Base-by-base conservation (phyloP, 2,888 invertebrate species). In the Cephus runcator region DNA sequence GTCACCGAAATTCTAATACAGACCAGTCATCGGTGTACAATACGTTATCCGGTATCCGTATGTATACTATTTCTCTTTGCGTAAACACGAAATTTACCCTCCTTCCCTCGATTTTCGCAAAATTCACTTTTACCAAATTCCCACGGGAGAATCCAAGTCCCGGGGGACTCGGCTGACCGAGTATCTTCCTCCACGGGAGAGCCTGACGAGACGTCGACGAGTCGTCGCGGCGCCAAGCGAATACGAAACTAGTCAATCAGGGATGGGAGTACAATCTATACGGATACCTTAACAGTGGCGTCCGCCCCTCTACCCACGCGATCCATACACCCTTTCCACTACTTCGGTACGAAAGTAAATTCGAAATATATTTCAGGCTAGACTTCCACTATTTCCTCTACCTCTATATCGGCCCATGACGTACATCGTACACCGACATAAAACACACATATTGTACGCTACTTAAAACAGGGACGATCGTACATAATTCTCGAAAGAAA, bases 161-260 rank as follows among this genome's bases (percentile, higher is more conserved):
- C 40, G 75, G 40, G 12, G 71, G 56, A 56, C 23, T 56, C 56
- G 71, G 34, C 23, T 31, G 71, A 71, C 56, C 77, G n/a, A 73
- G 71, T 34, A 34, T 76, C 73, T 35, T 76, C n/a, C 30, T 73
- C 30, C 35, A 35, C 77, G 69, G 69, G 56, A 69, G 36, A 35
- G 71, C 30, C 71, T 75, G 77, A 77, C 75, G 69, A 75, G 75
- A 40, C 75, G 75, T 77, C 75, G 68, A 77, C 73, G 71, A 75
- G 75, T 75, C 77, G 69, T 56, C 69, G 69, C 34, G 77, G 69
- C 30, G 69, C 56, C 71, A 40, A 69, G 69, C 36, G 75, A 77
- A 75, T 75, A 75, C 75, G 71, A 77, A 75, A 69, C 31, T 75
- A 69, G 75, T 31, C 73, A 77, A 30, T 76, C 76, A 23, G 36